Conservation (phyloP, 37 sponge, comb jelly and placozoan species). For the Aplysina aerophoba region DNA sequence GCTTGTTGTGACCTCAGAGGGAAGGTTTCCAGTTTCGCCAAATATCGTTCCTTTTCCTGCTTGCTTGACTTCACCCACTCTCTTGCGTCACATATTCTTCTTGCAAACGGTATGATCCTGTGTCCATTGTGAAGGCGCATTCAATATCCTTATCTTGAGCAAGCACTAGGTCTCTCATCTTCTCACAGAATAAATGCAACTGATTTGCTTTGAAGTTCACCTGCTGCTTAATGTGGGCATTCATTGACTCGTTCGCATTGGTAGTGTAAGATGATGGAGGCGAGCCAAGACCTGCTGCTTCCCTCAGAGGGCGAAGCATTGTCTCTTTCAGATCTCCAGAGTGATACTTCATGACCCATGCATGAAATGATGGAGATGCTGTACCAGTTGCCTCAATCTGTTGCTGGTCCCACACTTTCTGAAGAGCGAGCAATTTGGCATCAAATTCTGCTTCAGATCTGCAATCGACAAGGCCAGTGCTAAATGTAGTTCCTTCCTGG, state of each 20-base stretch:
- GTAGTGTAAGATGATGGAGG: slow-evolving; percentile 47
- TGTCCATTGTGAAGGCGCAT: not conserved
- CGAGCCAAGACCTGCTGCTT: slow-evolving; percentile 40
- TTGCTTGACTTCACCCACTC: too few relatives aligned
- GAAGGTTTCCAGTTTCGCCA: too few relatives aligned
- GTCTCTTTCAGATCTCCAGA: slow-evolving; percentile 10
- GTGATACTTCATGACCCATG: slow-evolving; percentile 32
- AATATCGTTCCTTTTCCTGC: too few relatives aligned
- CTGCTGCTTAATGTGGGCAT: slow-evolving; percentile 15
- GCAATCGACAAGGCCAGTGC: slow-evolving; percentile 34
- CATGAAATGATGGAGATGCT: slow-evolving; percentile 4
- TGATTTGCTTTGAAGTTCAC: slow-evolving; percentile 31
- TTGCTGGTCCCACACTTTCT: slow-evolving; percentile 10
- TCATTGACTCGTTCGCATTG: slow-evolving; percentile 37
- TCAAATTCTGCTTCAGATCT: slow-evolving; percentile 15
- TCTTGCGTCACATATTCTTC: too few relatives aligned
- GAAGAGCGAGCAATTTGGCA: slow-evolving; percentile 4
- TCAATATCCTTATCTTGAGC: slow-evolving; percentile 11
- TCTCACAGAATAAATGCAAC: slow-evolving; percentile 9
- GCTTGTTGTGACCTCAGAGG: too few relatives aligned
- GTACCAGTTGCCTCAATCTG: not conserved
- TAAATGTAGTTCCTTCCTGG: not conserved
- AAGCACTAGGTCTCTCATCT: slow-evolving; percentile 11
- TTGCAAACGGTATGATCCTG: slow-evolving; percentile 4
- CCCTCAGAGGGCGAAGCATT: slow-evolving; percentile 33